Percentiles rank a stretch among this genome's conserved stretches.
These are phyloP conservation scores for Anguilla anguilla DNA, from an alignment of 2,797 vertebrate genomes.

Conservation along the genomic window DNA sequence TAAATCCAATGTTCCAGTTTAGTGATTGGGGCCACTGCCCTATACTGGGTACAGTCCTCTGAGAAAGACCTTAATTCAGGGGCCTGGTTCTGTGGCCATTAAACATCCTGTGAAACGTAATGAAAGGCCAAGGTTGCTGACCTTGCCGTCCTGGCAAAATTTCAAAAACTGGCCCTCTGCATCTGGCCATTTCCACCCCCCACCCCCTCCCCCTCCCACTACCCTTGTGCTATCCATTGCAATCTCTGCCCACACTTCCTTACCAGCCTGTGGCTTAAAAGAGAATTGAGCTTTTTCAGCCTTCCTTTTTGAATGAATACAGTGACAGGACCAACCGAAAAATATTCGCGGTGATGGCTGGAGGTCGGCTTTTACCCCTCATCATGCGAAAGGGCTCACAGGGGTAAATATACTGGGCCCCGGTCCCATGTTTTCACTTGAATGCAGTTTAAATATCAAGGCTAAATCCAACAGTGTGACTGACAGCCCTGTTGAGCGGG, in stretches of 20 bases:
- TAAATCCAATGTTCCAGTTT: not conserved
- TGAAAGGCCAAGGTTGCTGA: not conserved
- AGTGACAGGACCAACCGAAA: conserved; percentile 42
- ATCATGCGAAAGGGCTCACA: not conserved
- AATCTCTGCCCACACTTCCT: too few species aligned
- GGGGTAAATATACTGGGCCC: not conserved
- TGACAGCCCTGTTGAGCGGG: conserved; percentile 45
- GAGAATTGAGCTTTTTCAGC: not conserved
- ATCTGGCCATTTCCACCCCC: not conserved
- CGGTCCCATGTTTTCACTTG: conserved; percentile 11
- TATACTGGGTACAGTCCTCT: not conserved
- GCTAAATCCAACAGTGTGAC: conserved; percentile 40
- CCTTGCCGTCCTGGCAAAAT: not conserved
- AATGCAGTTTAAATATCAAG: conserved; percentile 19
- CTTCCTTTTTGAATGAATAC: not conserved
- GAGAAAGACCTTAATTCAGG: not conserved
- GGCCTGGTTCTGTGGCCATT: not conserved
- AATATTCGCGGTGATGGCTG: not conserved
- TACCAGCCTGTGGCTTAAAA: not conserved
- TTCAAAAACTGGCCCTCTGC: not conserved
- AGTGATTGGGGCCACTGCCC: not conserved
- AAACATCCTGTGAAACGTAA: not conserved
- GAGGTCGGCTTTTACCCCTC: not conserved
- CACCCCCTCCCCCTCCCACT: not conserved
- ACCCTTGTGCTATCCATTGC: not conserved